Evolutionary conservation across 2,888 invertebrate genomes (phyloP).

Genomic region (Hipparchia semele): DNA sequence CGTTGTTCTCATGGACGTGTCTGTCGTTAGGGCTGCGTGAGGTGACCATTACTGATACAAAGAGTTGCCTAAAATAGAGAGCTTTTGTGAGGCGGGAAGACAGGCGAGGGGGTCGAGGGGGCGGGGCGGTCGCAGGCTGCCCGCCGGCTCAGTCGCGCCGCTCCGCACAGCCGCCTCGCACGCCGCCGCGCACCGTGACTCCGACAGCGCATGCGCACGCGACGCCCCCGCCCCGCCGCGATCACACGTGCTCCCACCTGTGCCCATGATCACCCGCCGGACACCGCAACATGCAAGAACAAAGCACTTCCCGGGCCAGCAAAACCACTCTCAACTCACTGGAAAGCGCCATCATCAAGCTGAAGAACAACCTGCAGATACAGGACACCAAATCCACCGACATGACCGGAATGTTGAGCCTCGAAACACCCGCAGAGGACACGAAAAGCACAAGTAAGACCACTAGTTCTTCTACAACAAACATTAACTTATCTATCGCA

Average conservation of each 20-base stretch:
- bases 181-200: slow-evolving; percentile 63
- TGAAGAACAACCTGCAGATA: slow-evolving; percentile 80
- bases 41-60: slow-evolving; percentile 80
- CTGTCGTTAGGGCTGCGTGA: slow-evolving; percentile 82
- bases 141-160: slow-evolving; percentile 80
- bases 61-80: slow-evolving; percentile 84
- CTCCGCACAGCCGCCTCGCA: slow-evolving; percentile 76
- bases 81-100: slow-evolving; percentile 80
- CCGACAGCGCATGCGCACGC: slow-evolving; percentile 71
- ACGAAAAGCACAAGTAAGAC: slow-evolving; percentile 74
- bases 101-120: slow-evolving; percentile 72
- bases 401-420: slow-evolving; percentile 67
- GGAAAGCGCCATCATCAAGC: slow-evolving; percentile 80
- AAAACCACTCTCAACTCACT: slow-evolving; percentile 77
- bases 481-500: slow-evolving; percentile 79
- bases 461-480: slow-evolving; percentile 65
- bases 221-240: slow-evolving; percentile 63
- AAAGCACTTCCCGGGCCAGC: slow-evolving; percentile 74
- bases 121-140: slow-evolving; percentile 76
- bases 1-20: slow-evolving; percentile 81
- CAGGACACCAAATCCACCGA: slow-evolving; percentile 73
- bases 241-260: slow-evolving; percentile 62
- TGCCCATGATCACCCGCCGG: slow-evolving; percentile 45
- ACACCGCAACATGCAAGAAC: slow-evolving; percentile 73
- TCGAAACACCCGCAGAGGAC: slow-evolving; percentile 68